Conservation (phyloP, 2,888 invertebrate genomes). For the Andrena fulva region DNA sequence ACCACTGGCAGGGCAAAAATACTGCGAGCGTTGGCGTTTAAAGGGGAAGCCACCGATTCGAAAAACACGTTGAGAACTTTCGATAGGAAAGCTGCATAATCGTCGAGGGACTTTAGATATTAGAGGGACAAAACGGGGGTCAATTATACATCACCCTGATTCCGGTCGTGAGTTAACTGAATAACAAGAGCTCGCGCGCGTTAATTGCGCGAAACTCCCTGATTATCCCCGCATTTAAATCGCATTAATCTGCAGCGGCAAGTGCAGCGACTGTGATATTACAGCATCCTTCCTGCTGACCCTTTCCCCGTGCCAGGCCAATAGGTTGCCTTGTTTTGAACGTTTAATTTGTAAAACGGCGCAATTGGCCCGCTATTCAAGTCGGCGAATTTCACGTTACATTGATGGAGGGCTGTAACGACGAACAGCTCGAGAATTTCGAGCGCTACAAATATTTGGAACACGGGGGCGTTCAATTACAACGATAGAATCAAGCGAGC, state of each 20-base stretch:
- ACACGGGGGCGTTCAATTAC: neutral
- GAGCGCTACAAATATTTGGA: slow-evolving; percentile 1
- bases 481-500: neutral
- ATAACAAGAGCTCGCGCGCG: slow-evolving; percentile 48
- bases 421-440: slow-evolving; percentile 11
- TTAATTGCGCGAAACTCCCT: slow-evolving; percentile 66
- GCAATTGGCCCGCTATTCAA: slow-evolving; percentile 29
- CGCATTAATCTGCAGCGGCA: slow-evolving; percentile 64
- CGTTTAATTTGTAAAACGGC: slow-evolving; percentile 48
- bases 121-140: neutral
- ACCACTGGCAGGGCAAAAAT: too few relatives aligned
- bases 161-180: slow-evolving; percentile 22
- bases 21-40: too few relatives aligned
- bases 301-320: slow-evolving; percentile 40
- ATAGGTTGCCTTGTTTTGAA: slow-evolving; percentile 43
- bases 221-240: slow-evolving; percentile 69
- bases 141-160: neutral
- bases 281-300: slow-evolving; percentile 57
- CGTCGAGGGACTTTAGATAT: too few relatives aligned
- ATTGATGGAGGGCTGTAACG: slow-evolving; percentile 14
- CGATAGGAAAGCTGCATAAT: too few relatives aligned
- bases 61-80: neutral
- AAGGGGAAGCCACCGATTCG: too few relatives aligned
- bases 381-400: slow-evolving; percentile 33
- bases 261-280: slow-evolving; percentile 58